These are phyloP conservation scores for Phaethon lepturus DNA, from an alignment of 2,113 vertebrate species.

Conservation along the genomic window DNA sequence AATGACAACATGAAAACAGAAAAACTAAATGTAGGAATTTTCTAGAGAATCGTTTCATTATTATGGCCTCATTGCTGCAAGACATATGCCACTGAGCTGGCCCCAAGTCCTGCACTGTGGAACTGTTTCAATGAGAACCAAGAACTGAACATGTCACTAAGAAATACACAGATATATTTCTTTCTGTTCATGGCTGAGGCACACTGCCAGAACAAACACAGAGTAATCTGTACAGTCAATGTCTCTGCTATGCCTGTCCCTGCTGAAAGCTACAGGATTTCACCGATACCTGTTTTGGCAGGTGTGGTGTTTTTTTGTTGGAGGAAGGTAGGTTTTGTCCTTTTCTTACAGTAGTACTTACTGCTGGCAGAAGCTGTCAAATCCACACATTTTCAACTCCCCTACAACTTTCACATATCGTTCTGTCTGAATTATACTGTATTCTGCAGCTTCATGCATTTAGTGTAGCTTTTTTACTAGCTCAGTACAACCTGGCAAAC, in stretches of 20 bases:
- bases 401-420: background rate
- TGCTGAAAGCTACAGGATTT: background rate
- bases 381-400: background rate
- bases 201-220: background rate
- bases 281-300: accelerated
- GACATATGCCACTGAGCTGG: background rate
- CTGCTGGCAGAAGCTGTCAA: background rate
- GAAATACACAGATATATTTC: background rate
- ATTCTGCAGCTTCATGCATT: background rate
- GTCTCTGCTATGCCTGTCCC: background rate
- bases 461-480: background rate
- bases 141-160: background rate
- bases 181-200: background rate
- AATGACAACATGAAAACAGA: background rate
- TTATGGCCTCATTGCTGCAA: background rate
- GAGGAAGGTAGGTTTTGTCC: background rate
- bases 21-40: background rate
- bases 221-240: background rate
- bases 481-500: background rate
- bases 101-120: background rate
- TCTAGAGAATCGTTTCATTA: background rate
- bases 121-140: background rate
- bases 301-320: background rate
- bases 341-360: background rate
- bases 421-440: background rate